These are phyloP conservation scores for Lontra canadensis DNA, from an alignment of 2,113 vertebrate genomes.

Conservation along the genomic window DNA sequence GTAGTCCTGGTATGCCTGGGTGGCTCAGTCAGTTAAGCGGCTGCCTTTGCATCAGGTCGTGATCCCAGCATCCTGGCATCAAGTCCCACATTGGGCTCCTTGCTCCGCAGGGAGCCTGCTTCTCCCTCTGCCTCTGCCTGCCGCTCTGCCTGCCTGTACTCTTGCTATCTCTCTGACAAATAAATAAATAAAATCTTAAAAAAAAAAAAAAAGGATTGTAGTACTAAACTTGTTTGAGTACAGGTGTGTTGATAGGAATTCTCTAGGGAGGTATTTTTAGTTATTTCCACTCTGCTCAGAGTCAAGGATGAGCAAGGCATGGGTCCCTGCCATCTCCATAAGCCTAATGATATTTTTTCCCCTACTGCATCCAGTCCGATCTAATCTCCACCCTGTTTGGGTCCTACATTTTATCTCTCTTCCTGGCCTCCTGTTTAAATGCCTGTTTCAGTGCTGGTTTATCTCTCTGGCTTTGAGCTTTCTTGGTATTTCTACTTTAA, in stretches of 20 bases:
- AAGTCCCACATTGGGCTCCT: too few relatives aligned
- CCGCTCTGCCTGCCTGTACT: too few relatives aligned
- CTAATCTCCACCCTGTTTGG: not conserved
- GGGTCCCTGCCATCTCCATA: not conserved
- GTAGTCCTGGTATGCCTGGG: too few relatives aligned
- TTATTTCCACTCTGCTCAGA: not conserved
- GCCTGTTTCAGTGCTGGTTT: not conserved
- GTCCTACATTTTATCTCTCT: not conserved
- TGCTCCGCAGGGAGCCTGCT: too few relatives aligned
- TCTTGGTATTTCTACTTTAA: slow-evolving; percentile 19
- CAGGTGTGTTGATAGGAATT: not conserved
- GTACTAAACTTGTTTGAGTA: not conserved
- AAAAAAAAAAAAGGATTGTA: not conserved
- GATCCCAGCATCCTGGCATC: too few relatives aligned
- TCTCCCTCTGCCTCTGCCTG: too few relatives aligned
- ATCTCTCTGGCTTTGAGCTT: not conserved
- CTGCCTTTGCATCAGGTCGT: too few relatives aligned
- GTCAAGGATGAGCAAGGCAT: not conserved
- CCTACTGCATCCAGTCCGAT: not conserved
- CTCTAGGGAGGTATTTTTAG: not conserved
- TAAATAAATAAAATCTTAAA: too few relatives aligned
- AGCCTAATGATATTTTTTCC: not conserved
- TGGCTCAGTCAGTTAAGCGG: too few relatives aligned
- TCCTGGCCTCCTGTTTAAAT: not conserved
- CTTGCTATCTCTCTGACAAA: too few relatives aligned